Evolutionary conservation across 2,888 invertebrate genomes (phyloP).

Genomic region (Epinotia brunnichana): DNA sequence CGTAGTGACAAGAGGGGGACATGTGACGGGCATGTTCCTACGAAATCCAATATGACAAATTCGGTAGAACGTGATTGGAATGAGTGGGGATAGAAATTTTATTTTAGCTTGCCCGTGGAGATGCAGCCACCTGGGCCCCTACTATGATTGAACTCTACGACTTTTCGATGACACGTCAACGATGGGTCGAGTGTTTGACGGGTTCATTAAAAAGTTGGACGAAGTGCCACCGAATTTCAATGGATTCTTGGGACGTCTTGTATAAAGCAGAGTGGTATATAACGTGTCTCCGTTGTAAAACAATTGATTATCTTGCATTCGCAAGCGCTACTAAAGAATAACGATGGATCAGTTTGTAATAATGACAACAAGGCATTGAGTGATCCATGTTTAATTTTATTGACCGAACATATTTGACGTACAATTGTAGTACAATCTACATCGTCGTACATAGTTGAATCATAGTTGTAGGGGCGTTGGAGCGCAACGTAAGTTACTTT

Average conservation of each 20-base stretch:
- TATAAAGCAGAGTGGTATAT: neutral
- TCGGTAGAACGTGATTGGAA: conserved; percentile 82
- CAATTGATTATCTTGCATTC: neutral
- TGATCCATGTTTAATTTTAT: neutral
- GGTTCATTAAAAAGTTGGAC: conserved; percentile 38
- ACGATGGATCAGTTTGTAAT: neutral
- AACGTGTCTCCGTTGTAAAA: neutral
- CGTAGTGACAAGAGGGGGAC: conserved; percentile 76
- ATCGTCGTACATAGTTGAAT: neutral
- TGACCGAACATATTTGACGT: neutral
- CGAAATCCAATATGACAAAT: conserved; percentile 84
- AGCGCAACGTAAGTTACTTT: neutral
- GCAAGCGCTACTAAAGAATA: neutral
- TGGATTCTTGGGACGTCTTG: conserved; percentile 24
- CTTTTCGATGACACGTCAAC: conserved; percentile 56
- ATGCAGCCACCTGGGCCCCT: conserved; percentile 59
- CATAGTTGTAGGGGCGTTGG: neutral
- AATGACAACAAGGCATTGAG: neutral
- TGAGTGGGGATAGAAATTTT: conserved; percentile 72
- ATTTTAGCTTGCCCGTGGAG: conserved; percentile 58
- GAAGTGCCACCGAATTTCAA: conserved; percentile 25
- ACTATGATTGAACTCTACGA: conserved; percentile 55
- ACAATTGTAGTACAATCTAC: neutral
- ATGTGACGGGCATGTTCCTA: conserved; percentile 75
- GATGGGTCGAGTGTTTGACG: conserved; percentile 30